Conservation (phyloP, 2,888 invertebrate genomes). For the Drosophila birchii region DNA sequence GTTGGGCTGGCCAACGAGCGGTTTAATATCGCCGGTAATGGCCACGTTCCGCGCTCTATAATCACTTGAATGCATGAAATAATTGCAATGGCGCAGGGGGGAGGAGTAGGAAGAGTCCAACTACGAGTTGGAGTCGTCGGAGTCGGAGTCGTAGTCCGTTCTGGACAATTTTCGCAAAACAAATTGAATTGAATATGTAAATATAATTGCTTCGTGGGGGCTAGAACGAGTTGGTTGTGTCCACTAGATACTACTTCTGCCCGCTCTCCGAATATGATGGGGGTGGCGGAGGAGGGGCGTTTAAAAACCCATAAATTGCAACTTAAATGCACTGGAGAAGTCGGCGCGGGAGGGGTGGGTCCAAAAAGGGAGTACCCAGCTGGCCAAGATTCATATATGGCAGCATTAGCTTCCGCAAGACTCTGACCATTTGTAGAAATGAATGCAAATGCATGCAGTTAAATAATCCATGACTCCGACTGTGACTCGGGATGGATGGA, state of each 20-base stretch:
- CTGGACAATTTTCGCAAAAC: constrained; percentile 65
- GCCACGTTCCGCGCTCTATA: constrained; percentile 73
- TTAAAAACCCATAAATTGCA: constrained; percentile 63
- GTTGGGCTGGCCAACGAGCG: constrained; percentile 46
- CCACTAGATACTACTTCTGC: neutral
- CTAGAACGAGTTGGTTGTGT: neutral
- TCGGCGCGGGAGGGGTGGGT: constrained; percentile 6
- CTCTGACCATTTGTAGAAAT: constrained; percentile 34
- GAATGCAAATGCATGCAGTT: constrained; percentile 32
- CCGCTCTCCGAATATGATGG: neutral
- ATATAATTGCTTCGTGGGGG: constrained; percentile 66
- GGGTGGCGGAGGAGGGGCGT: constrained; percentile 49
- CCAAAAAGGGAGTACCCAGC: constrained; percentile 9
- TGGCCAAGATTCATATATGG: constrained; percentile 33
- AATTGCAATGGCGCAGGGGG: constrained; percentile 3
- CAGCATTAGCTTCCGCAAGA: constrained; percentile 39
- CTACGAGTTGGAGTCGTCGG: neutral
- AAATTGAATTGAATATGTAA: constrained; percentile 80
- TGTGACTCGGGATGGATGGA: constrained; percentile 1
- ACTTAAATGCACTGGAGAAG: constrained; percentile 34
- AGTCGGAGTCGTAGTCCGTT: constrained; percentile 21
- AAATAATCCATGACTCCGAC: constrained; percentile 33
- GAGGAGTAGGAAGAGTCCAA: constrained; percentile 1
- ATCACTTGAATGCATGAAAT: constrained; percentile 49
- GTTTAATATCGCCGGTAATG: constrained; percentile 74